These are phyloP conservation scores for Halcyon senegalensis DNA, from an alignment of 2,113 vertebrate species.

Conservation along the genomic window DNA sequence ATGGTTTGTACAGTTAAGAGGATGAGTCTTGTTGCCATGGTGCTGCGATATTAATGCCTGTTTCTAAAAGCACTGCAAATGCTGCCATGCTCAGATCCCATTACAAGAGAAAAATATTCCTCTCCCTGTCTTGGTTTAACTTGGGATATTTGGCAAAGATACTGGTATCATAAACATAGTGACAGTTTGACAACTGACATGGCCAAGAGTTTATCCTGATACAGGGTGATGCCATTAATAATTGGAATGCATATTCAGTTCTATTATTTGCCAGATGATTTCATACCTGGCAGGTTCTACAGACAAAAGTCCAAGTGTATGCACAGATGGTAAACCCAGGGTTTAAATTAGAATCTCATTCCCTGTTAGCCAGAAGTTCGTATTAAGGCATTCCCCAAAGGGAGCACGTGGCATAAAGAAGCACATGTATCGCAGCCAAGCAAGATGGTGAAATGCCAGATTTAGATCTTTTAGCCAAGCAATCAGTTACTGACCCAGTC, in stretches of 20 bases:
- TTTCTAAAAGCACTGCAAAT: background rate
- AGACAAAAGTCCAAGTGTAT: slow-evolving; percentile 39
- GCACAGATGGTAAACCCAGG: slow-evolving; percentile 48
- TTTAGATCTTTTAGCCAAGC: slow-evolving; percentile 30
- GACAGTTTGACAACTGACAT: background rate
- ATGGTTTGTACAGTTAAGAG: background rate
- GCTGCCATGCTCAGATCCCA: background rate
- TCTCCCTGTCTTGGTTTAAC: background rate
- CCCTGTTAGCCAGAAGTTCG: slow-evolving; percentile 14
- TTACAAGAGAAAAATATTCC: background rate
- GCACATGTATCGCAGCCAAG: slow-evolving; percentile 36
- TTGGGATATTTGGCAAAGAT: background rate
- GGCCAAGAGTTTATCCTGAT: background rate
- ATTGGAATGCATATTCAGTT: background rate
- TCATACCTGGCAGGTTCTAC: slow-evolving; percentile 48
- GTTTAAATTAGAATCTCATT: slow-evolving; percentile 57
- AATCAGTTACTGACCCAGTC: slow-evolving; percentile 46
- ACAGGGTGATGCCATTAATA: slow-evolving; percentile 21
- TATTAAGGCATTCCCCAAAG: slow-evolving; percentile 53
- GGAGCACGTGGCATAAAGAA: slow-evolving; percentile 27
- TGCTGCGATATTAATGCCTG: background rate
- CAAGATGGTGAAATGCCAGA: slow-evolving; percentile 52
- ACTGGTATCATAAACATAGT: background rate
- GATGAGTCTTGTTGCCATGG: slow-evolving; percentile 34
- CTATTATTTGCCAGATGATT: slow-evolving; percentile 51